Evolutionary conservation across 92 coral and sea anemone species (phyloP).

Genomic region (Phenganax subtilis): DNA sequence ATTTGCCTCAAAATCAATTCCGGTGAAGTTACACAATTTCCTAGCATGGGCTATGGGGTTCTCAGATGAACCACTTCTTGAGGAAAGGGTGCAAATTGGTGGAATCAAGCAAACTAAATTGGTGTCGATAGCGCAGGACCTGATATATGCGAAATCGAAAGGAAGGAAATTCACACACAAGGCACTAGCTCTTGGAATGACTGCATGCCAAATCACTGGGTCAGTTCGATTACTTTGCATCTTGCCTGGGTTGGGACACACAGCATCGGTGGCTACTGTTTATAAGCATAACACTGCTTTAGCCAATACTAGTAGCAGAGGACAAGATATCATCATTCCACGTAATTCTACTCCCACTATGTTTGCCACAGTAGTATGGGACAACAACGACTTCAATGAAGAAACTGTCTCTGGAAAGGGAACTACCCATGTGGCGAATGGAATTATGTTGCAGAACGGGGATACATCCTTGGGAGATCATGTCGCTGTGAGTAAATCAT

Average conservation of each 20-base stretch:
- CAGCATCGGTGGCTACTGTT: constrained; percentile 49
- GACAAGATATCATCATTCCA: constrained; percentile 50
- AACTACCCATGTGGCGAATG: constrained; percentile 67
- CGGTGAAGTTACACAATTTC: constrained; percentile 24
- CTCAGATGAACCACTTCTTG: constrained; percentile 21
- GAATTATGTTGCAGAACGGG: constrained; percentile 55
- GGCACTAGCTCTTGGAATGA: constrained; percentile 55
- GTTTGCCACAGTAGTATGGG: constrained; percentile 62
- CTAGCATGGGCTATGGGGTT: constrained; percentile 30
- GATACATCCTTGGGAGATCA: constrained; percentile 27
- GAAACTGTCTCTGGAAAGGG: constrained; percentile 67
- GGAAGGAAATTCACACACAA: constrained; percentile 59
- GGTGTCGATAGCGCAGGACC: constrained; percentile 57
- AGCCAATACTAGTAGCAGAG: constrained; percentile 49
- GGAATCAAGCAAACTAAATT: constrained; percentile 1
- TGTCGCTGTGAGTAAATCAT: constrained; percentile 29
- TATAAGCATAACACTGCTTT: constrained; percentile 67
- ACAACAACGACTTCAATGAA: constrained; percentile 62
- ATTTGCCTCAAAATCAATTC: constrained; percentile 4
- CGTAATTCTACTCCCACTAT: constrained; percentile 43
- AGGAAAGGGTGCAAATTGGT: constrained; percentile 18
- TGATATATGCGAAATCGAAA: constrained; percentile 52
- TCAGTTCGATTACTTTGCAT: constrained; percentile 41
- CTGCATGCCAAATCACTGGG: constrained; percentile 63
- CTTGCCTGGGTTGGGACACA: constrained; percentile 25